Evolutionary conservation across 2,797 vertebrate genomes (phyloP).

Genomic region (Vireo griseus): DNA sequence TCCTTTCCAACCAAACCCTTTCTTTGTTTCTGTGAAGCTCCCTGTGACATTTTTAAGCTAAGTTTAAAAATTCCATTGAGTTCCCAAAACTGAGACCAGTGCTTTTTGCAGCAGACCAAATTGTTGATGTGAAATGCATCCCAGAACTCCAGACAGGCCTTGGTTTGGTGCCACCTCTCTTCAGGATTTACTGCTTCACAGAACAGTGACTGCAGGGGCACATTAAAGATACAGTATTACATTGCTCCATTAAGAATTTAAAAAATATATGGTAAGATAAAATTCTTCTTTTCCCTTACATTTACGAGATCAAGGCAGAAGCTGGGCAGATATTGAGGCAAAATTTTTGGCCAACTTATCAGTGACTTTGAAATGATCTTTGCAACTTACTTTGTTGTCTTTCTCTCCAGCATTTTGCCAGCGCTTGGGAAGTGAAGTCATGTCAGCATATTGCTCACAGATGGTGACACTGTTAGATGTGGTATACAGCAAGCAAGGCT

Average conservation of each 20-base stretch:
- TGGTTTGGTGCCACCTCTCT: neutral
- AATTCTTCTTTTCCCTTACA: neutral
- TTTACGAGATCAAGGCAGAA: neutral
- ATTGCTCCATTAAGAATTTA: neutral
- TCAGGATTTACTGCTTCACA: neutral
- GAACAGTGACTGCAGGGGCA: neutral
- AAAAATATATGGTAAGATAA: neutral
- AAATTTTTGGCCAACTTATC: neutral
- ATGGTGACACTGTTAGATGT: slow-evolving; percentile 22
- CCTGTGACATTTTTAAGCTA: neutral
- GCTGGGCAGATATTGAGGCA: neutral
- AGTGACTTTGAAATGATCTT: neutral
- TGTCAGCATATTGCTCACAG: neutral
- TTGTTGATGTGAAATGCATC: neutral
- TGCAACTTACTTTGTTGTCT: neutral
- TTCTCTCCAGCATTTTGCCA: neutral
- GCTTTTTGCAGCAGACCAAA: neutral
- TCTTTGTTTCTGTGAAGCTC: neutral
- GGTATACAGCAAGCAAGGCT: neutral
- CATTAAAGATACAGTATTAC: neutral
- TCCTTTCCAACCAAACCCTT: neutral
- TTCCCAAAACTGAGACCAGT: neutral
- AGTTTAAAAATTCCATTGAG: neutral
- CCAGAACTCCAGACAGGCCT: neutral
- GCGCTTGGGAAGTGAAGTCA: neutral